Evolutionary conservation across 1,140 invertebrate species (phyloP).

Genomic region (Drosophila orosa): DNA sequence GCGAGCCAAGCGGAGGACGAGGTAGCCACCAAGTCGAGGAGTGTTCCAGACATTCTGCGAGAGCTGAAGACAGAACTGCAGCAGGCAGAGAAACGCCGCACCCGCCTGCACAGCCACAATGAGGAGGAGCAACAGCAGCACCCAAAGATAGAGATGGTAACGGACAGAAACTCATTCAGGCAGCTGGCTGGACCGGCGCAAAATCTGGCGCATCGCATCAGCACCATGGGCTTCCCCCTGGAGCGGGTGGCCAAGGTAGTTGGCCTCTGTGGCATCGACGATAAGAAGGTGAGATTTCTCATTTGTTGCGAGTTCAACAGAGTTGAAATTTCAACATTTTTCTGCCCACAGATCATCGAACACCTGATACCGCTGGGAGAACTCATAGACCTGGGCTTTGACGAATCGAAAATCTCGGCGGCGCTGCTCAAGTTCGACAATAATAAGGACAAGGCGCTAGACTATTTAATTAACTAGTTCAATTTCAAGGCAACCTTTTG

Average conservation of each 20-base stretch:
- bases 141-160: neutral
- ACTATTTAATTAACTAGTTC: conserved; percentile 90
- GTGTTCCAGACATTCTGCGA: conserved; percentile 89
- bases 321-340: neutral
- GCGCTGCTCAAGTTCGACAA: conserved; percentile 91
- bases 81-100: conserved; percentile 79
- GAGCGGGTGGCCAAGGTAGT: conserved; percentile 91
- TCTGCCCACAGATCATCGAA: conserved; percentile 86
- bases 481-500: conserved; percentile 50
- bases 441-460: conserved; percentile 94
- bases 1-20: conserved; percentile 77
- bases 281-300: conserved; percentile 90
- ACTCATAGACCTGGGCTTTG: conserved; percentile 92
- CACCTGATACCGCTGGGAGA: conserved; percentile 88
- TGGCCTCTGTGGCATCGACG: conserved; percentile 90
- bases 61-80: conserved; percentile 89
- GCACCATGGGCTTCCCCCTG: conserved; percentile 93
- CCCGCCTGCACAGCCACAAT: conserved; percentile 80
- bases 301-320: no score
- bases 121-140: conserved; percentile 53
- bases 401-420: conserved; percentile 89
- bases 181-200: conserved; percentile 87
- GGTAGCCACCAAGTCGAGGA: conserved; percentile 85
- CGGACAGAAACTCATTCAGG: conserved; percentile 56
- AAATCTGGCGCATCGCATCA: conserved; percentile 89